Evolutionary conservation across 1,140 invertebrate genomes (phyloP).

Genomic region (Rhysida immarginata): DNA sequence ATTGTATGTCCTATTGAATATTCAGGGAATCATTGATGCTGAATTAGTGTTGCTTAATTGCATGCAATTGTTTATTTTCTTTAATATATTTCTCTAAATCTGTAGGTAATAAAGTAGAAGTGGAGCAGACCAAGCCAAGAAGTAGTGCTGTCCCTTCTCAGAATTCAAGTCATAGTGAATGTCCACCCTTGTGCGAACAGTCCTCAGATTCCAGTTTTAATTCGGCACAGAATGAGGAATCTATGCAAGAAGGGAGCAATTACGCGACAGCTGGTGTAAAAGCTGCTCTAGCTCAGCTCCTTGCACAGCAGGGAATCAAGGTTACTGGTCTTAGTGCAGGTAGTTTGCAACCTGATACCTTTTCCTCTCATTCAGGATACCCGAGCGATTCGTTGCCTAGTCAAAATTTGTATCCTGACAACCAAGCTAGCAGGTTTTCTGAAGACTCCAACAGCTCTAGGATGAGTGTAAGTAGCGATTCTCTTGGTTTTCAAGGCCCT

Average conservation of each 20-base stretch:
- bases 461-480: constrained; percentile 6
- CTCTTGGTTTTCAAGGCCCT: neutral
- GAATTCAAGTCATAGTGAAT: too few species aligned
- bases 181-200: too few species aligned
- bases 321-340: constrained; percentile 16
- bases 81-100: too few species aligned
- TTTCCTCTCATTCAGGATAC: neutral
- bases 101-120: too few species aligned
- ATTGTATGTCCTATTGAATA: too few species aligned
- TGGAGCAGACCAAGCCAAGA: too few species aligned
- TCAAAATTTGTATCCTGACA: neutral
- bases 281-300: constrained; percentile 36
- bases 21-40: too few species aligned
- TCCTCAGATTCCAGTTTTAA: too few species aligned
- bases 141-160: too few species aligned
- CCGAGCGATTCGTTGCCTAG: neutral
- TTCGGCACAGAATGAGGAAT: neutral
- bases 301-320: constrained; percentile 36
- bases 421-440: neutral
- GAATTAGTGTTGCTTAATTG: too few species aligned
- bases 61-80: too few species aligned
- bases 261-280: constrained; percentile 38
- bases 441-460: constrained; percentile 1
- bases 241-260: constrained; percentile 17
- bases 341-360: neutral